Evolutionary conservation across 1,140 invertebrate species (phyloP).

Genomic region (Nylanderia fulva): DNA sequence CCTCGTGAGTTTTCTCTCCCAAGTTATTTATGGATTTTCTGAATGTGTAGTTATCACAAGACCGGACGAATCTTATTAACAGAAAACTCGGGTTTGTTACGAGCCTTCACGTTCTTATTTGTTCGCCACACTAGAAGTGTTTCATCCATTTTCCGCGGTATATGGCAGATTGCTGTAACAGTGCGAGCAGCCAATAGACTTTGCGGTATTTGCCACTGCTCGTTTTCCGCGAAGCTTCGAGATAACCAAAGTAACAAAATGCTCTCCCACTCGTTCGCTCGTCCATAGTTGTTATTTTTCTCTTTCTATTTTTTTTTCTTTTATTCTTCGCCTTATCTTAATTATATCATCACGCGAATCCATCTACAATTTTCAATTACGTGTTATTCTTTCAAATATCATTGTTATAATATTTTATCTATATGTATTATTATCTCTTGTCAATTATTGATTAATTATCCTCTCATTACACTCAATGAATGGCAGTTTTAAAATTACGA

Average conservation of each 20-base stretch:
- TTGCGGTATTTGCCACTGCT: slow-evolving; percentile 19
- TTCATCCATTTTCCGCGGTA: slow-evolving; percentile 54
- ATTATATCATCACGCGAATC: neutral
- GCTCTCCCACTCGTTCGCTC: slow-evolving; percentile 12
- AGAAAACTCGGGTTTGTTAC: slow-evolving; percentile 60
- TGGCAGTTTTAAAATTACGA: neutral
- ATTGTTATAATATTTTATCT: slow-evolving; percentile 64
- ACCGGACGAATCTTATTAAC: slow-evolving; percentile 68
- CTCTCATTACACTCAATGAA: neutral
- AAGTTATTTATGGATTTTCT: slow-evolving; percentile 52
- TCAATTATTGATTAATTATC: neutral
- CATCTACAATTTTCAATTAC: slow-evolving; percentile 69
- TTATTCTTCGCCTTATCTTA: neutral
- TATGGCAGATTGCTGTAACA: slow-evolving; percentile 23
- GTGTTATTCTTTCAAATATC: slow-evolving; percentile 40
- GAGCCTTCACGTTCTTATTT: slow-evolving; percentile 63
- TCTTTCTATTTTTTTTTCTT: neutral
- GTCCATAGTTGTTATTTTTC: slow-evolving; percentile 47
- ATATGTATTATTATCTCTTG: no score
- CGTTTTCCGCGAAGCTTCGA: neutral
- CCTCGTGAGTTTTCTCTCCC: neutral
- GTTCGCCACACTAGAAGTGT: slow-evolving; percentile 42
- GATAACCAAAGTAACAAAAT: slow-evolving; percentile 45
- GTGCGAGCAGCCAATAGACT: slow-evolving; percentile 19
- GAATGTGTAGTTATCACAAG: slow-evolving; percentile 31